Evolutionary conservation across 2,797 vertebrate genomes (phyloP).

Genomic region (Phalloptychus januarius): DNA sequence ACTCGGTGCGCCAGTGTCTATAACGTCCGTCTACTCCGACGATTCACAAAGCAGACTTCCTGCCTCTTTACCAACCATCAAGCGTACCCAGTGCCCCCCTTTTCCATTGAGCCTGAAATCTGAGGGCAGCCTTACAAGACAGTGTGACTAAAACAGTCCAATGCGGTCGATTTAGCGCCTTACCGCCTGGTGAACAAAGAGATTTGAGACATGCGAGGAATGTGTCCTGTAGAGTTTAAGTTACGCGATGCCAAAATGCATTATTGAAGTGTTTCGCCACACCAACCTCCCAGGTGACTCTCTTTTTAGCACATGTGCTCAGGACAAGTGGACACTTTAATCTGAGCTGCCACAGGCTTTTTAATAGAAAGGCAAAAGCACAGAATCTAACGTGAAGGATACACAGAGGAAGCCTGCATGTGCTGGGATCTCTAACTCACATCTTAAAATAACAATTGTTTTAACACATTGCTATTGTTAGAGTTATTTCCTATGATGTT

Average conservation of each 20-base stretch:
- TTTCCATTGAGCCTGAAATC: slow-evolving; percentile 58
- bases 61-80: slow-evolving; percentile 61
- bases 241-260: slow-evolving; percentile 75
- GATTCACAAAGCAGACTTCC: slow-evolving; percentile 23
- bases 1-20: slow-evolving; percentile 34
- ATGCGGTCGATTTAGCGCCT: slow-evolving; percentile 77
- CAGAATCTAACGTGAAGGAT: slow-evolving; percentile 14
- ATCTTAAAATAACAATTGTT: slow-evolving; percentile 18
- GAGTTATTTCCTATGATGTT: slow-evolving; percentile 27
- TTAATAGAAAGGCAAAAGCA: slow-evolving; percentile 29
- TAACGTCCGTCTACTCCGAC: slow-evolving; percentile 26
- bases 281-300: slow-evolving; percentile 34
- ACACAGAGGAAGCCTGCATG: slow-evolving; percentile 19
- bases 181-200: slow-evolving; percentile 60
- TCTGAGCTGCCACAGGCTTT: slow-evolving; percentile 19
- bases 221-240: slow-evolving; percentile 58
- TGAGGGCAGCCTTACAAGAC: slow-evolving; percentile 72
- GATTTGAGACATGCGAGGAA: slow-evolving; percentile 60
- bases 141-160: slow-evolving; percentile 50
- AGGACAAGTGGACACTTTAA: slow-evolving; percentile 35
- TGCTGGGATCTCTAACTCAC: slow-evolving; percentile 11
- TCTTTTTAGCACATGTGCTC: slow-evolving; percentile 33
- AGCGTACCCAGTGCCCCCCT: slow-evolving; percentile 53
- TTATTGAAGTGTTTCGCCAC: slow-evolving; percentile 69
- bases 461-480: slow-evolving; percentile 1